These are phyloP conservation scores for Piprites chloris DNA, from an alignment of 2,113 vertebrate genomes.

Conservation along the genomic window DNA sequence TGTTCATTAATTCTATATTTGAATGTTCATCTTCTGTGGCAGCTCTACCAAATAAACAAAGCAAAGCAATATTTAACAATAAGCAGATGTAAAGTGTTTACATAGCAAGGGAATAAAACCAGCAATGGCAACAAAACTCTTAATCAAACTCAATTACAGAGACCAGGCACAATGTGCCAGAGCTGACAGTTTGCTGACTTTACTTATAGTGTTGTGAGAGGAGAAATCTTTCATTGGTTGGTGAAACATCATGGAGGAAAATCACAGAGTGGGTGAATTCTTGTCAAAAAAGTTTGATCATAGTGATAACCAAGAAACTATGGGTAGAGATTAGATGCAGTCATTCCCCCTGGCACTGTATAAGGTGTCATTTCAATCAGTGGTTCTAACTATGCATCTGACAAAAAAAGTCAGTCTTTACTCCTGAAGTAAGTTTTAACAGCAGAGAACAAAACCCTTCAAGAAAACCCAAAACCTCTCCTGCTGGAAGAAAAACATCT, in stretches of 20 bases:
- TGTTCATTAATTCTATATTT: slow-evolving; percentile 58
- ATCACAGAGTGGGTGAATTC: background rate
- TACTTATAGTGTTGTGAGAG: background rate
- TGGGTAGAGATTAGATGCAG: background rate
- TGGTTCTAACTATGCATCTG: background rate
- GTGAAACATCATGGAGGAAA: background rate
- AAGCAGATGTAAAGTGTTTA: slow-evolving; percentile 32
- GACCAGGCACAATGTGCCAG: background rate
- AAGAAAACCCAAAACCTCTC: background rate
- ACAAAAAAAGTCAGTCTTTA: background rate
- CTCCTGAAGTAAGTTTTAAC: background rate
- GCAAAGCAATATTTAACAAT: slow-evolving; percentile 48
- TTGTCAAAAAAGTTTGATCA: background rate
- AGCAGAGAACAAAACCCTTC: background rate
- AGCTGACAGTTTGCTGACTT: background rate
- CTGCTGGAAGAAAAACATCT: too few species aligned
- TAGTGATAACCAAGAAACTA: background rate
- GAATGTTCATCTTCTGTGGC: background rate
- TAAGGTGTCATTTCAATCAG: accelerated
- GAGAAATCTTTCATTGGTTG: background rate
- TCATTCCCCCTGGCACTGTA: background rate
- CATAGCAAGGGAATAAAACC: background rate
- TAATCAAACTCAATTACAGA: slow-evolving; percentile 23
- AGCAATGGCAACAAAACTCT: background rate
- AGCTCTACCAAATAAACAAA: background rate